Conservation (phyloP, 2,888 invertebrate genomes). For the Endotricha flammealis region DNA sequence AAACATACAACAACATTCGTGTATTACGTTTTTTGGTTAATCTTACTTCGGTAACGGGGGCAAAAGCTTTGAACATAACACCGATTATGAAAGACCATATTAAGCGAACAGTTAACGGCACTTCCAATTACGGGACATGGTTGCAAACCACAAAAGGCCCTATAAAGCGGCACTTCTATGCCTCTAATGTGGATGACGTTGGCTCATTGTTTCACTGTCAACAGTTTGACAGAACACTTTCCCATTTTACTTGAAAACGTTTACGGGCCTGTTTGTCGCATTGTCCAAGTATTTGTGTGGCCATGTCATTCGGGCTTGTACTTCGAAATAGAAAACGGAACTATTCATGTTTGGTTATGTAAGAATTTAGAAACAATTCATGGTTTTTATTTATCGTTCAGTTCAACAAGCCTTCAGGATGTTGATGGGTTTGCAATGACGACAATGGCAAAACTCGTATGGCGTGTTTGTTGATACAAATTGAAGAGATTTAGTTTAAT, state of each 20-base stretch:
- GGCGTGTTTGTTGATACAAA: too few species aligned
- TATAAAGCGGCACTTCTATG: conserved; percentile 3
- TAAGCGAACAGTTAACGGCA: background rate
- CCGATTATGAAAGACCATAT: background rate
- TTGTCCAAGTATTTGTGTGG: background rate
- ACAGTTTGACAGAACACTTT: conserved; percentile 2
- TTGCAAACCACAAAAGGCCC: background rate
- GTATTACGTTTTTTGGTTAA: too few species aligned
- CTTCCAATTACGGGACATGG: background rate
- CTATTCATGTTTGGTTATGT: too few species aligned
- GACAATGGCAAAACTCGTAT: too few species aligned
- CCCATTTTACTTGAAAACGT: background rate
- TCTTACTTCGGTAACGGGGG: too few species aligned
- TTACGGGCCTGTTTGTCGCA: background rate
- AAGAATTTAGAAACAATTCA: too few species aligned
- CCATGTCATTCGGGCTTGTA: background rate
- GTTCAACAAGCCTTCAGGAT: too few species aligned
- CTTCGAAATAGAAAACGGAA: background rate
- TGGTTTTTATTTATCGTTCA: too few species aligned
- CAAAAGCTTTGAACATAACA: too few species aligned
- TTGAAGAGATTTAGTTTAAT: too few species aligned
- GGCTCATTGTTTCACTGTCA: conserved; percentile 9
- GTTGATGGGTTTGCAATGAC: too few species aligned
- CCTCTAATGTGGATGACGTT: conserved; percentile 7
- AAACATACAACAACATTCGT: too few species aligned